Conservation (phyloP, 2,113 vertebrate genomes). For the Pomatorhinus ruficollis region DNA sequence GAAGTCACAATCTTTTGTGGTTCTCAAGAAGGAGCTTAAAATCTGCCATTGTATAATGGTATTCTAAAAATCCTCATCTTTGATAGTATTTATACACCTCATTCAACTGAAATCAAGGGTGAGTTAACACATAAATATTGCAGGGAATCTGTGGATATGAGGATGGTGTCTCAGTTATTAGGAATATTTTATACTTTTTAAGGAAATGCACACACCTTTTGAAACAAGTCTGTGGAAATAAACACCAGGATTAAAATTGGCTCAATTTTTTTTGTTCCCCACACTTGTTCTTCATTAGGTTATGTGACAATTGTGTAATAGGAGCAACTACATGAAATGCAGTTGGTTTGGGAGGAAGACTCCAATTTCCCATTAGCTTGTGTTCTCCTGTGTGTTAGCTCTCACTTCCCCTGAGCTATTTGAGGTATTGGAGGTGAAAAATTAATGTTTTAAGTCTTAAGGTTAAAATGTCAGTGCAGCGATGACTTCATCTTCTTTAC, state of each 20-base stretch:
- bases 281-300: background rate
- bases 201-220: background rate
- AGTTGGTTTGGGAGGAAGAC: background rate
- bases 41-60: background rate
- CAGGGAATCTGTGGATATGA: background rate
- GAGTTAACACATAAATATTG: background rate
- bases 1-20: background rate
- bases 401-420: background rate
- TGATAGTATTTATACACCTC: background rate
- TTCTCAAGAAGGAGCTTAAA: background rate
- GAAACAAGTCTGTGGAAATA: background rate
- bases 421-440: background rate
- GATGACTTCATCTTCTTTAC: background rate
- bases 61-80: background rate
- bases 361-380: background rate
- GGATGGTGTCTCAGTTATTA: background rate
- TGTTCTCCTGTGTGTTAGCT: accelerated
- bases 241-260: background rate
- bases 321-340: background rate
- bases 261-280: background rate
- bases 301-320: background rate
- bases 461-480: background rate
- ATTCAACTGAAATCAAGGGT: background rate
- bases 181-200: background rate
- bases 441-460: background rate